phyloP scores from a whole-genome alignment of 1,140 invertebrate species.

The Megathymus violae region DNA sequence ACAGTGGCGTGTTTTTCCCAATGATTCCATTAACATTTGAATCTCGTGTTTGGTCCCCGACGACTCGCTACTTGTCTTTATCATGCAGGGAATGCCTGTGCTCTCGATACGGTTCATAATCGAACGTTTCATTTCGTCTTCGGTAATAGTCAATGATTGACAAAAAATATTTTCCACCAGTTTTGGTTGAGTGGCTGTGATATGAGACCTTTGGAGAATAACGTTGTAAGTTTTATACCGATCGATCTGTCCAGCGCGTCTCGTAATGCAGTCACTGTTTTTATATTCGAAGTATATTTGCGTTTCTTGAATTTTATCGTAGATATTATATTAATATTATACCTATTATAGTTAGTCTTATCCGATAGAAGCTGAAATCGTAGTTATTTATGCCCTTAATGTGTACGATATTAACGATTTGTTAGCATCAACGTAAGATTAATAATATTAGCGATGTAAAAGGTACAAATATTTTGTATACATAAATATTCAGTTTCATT shows the following conservation, averaged over 20 bases:
- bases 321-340: constrained; percentile 15
- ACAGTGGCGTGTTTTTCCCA: constrained; percentile 28
- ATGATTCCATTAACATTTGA: constrained; percentile 35
- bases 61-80: not conserved
- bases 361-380: constrained; percentile 23
- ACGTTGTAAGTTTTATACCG: constrained; percentile 7
- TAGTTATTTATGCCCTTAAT: constrained; percentile 7
- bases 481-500: constrained; percentile 14
- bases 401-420: constrained; percentile 5
- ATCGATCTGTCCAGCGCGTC: constrained; percentile 8
- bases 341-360: constrained; percentile 19
- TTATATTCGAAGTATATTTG: constrained; percentile 38
- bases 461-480: constrained; percentile 20
- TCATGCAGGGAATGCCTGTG: constrained; percentile 1
- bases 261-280: constrained; percentile 37
- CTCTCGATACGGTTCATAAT: not conserved
- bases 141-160: constrained; percentile 22
- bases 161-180: constrained; percentile 32
- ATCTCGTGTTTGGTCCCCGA: constrained; percentile 18
- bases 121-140: constrained; percentile 7
- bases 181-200: constrained; percentile 37
- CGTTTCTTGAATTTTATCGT: constrained; percentile 30
- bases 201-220: constrained; percentile 39
- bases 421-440: not conserved
- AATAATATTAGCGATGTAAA: constrained; percentile 22